Percentiles rank a stretch among this genome's conserved stretches.
These are phyloP conservation scores for Promerops cafer DNA, from an alignment of 2,113 vertebrate genomes.

Conservation along the genomic window DNA sequence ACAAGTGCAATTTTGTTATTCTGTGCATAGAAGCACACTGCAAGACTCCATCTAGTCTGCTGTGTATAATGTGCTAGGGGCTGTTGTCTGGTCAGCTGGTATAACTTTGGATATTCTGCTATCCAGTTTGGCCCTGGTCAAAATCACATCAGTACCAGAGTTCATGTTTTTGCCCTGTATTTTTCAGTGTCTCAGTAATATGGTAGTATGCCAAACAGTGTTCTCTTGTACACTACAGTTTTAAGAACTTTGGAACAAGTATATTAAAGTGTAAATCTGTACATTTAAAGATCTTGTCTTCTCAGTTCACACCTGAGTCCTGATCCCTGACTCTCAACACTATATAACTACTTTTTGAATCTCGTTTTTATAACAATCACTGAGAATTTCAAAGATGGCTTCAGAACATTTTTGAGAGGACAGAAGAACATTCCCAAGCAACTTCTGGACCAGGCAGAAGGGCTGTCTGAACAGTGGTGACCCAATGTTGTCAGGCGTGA, in stretches of 20 bases:
- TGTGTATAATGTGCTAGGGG: neutral
- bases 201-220: neutral
- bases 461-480: neutral
- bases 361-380: fast-evolving
- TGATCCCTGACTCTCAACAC: neutral
- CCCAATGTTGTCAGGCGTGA: fast-evolving
- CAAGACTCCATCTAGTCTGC: neutral
- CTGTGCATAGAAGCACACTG: neutral
- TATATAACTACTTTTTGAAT: neutral
- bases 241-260: neutral
- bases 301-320: neutral
- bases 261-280: neutral
- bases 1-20: neutral
- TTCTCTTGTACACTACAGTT: neutral
- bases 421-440: neutral
- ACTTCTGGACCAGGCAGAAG: neutral
- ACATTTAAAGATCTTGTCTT: neutral
- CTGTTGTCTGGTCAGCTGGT: neutral
- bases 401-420: neutral
- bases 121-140: neutral
- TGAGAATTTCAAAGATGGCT: neutral
- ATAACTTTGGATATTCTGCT: neutral
- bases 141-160: neutral
- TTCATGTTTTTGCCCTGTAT: neutral
- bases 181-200: neutral